Evolutionary conservation across 2,113 vertebrate species (phyloP), one percentile per base, ranked within the genome.

Genomic region (Rhegmatorhina hoffmannsi): DNA sequence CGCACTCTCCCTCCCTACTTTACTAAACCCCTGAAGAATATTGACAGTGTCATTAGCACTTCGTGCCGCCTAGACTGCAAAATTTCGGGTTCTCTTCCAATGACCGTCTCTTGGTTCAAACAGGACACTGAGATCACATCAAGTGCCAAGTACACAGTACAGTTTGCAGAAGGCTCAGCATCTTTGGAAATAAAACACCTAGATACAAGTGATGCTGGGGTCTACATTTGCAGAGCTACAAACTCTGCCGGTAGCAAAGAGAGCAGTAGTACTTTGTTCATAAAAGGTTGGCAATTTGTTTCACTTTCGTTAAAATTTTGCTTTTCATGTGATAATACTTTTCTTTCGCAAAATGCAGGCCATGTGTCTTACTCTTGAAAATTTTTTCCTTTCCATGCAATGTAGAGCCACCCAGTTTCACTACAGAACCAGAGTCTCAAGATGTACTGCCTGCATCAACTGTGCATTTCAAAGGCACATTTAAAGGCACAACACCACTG

Each of bases 161-260:
- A 98, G 8, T 98, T 99, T 92, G 98, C 98, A 97, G 99, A 99
- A 96, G 98, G 97, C 85, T 99, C 99, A 19, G 98, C 99, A 15
- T 97, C 97, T 46, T 82, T 99, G 96, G 98, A 98, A 95, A 98
- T 99, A 93, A 97, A 96, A 85, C 84, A 94, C 47, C 96, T 99
- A 97, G 98, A 99, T 88, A 97, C 98, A 87, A 95, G 78, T 25
- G 99, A 99, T 4, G 98, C 99, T 76, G 99, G 99, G 50, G 98
- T 98, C 91, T 99, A 99, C 94, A 98, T 98, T 85, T 99, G 99
- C 92, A 98, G 97, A 97, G 99, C 99, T 92, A 98, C 98, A 46
- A 99, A 99, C 94, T 98, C 99, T 25, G 99, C 99, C 75, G 99
- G 99, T 90, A 98, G 98, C 96, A 99, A 99, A 97, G 99, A 99